A percentile compares a stretch with the other conserved stretches of the same genome.
These are phyloP conservation scores for Acridotheres tristis DNA, from an alignment of 2,797 vertebrate genomes.

Conservation along the genomic window DNA sequence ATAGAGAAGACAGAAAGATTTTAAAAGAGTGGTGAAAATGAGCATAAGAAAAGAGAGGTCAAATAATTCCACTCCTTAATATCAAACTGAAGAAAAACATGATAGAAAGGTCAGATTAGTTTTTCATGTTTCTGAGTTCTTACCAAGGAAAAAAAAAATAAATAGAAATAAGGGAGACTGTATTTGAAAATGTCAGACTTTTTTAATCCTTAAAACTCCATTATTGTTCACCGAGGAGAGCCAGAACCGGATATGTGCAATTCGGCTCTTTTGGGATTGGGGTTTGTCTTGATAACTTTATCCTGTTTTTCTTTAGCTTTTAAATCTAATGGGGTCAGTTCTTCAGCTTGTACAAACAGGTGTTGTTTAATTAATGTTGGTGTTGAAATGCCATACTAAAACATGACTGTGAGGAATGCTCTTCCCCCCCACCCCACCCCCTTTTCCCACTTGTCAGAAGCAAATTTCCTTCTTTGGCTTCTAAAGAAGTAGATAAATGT, in stretches of 20 bases:
- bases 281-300: background rate
- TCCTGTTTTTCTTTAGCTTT: background rate
- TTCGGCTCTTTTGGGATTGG: background rate
- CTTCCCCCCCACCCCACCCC: fast-evolving
- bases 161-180: background rate
- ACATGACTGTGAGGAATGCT: background rate
- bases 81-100: background rate
- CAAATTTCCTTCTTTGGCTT: background rate
- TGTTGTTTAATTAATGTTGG: background rate
- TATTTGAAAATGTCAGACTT: background rate
- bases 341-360: background rate
- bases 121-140: background rate
- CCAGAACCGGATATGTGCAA: background rate
- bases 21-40: background rate
- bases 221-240: background rate
- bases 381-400: background rate
- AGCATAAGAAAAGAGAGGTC: background rate
- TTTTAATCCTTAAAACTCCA: background rate
- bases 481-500: background rate
- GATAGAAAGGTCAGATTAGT: background rate
- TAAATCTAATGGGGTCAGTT: background rate
- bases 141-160: background rate
- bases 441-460: background rate
- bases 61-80: background rate
- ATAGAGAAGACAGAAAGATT: background rate